Conservation (phyloP, 2,113 vertebrate genomes). For the Lampris megalopsis region DNA sequence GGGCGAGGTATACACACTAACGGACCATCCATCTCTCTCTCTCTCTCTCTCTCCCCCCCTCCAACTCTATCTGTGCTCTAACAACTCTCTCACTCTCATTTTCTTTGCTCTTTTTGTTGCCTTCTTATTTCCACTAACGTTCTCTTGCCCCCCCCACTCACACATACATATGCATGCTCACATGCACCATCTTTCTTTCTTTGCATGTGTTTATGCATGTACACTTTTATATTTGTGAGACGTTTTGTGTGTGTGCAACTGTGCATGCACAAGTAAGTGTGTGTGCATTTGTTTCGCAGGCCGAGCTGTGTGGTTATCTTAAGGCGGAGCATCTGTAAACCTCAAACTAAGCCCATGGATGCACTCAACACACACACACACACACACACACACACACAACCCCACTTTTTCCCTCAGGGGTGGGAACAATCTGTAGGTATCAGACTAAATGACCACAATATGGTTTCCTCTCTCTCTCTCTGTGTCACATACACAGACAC, state of each 20-base stretch:
- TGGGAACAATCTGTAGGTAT: too few species aligned
- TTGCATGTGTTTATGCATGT: neutral
- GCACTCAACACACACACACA: conserved; percentile 10
- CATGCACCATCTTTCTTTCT: neutral
- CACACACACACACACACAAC: neutral
- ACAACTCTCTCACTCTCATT: too few species aligned
- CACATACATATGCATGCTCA: neutral
- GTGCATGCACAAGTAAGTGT: neutral
- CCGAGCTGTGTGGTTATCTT: neutral
- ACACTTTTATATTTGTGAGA: neutral
- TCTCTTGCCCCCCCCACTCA: neutral
- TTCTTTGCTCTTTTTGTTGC: too few species aligned
- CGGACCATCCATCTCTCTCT: too few species aligned
- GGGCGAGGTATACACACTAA: conserved; percentile 14
- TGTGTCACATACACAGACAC: too few species aligned
- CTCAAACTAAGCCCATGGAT: neutral
- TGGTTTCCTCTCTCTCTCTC: too few species aligned
- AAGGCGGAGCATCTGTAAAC: neutral
- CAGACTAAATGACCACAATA: too few species aligned
- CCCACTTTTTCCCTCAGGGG: too few species aligned
- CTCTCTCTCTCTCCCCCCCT: too few species aligned
- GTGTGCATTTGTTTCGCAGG: neutral
- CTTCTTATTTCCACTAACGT: too few species aligned
- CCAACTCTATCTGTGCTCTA: too few species aligned
- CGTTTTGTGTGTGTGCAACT: neutral